Percentiles rank a stretch among this genome's conserved stretches.
Conservation (phyloP, 2,113 vertebrate species). For the Gopherus flavomarginatus region DNA sequence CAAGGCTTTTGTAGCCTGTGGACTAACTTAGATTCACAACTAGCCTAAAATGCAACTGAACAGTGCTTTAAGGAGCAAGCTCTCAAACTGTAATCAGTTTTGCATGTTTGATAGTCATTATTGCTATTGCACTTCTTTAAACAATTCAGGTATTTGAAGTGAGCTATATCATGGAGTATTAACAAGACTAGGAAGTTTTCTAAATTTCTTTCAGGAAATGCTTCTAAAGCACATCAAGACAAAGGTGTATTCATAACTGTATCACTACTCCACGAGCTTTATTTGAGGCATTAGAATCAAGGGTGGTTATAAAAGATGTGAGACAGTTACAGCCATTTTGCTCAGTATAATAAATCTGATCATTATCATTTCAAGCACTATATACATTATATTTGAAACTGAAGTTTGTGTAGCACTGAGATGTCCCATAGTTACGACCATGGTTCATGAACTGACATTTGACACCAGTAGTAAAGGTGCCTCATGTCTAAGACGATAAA, state of each 20-base stretch:
- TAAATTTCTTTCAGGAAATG: neutral
- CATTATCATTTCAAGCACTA: neutral
- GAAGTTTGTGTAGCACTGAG: neutral
- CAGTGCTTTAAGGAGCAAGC: neutral
- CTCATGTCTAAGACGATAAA: neutral
- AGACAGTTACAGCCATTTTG: neutral
- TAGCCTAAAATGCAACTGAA: neutral
- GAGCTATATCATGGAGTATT: neutral
- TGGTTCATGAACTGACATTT: neutral
- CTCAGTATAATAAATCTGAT: neutral
- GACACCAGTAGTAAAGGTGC: neutral
- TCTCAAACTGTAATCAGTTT: neutral
- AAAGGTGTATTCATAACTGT: neutral
- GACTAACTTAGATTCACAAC: neutral
- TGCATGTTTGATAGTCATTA: neutral
- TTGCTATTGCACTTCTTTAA: neutral
- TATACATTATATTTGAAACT: neutral
- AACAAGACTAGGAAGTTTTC: neutral
- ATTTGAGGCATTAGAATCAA: neutral
- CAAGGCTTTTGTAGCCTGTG: neutral
- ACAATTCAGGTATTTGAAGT: neutral
- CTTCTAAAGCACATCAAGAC: neutral
- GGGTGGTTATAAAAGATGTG: neutral
- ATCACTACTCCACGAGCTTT: neutral
- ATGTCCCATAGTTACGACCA: accelerated